These are phyloP conservation scores for Scopus umbretta DNA, from an alignment of 2,113 vertebrate genomes.

Conservation along the genomic window DNA sequence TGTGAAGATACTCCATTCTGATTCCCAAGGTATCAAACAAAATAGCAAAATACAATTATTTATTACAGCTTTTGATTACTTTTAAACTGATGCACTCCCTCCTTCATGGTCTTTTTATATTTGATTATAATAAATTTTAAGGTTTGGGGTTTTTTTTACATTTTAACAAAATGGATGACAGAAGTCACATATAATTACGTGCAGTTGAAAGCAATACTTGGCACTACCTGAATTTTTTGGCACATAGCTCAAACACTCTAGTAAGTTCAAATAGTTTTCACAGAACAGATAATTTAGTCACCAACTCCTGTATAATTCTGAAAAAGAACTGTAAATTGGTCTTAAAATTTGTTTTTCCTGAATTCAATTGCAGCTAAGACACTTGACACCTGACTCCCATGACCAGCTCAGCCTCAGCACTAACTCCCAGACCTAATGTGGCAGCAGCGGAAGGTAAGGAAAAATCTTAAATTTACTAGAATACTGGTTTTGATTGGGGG, in stretches of 20 bases:
- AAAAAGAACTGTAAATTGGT: neutral
- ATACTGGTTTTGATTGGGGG: neutral
- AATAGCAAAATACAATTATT: neutral
- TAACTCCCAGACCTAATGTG: neutral
- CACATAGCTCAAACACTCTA: neutral
- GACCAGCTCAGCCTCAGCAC: neutral
- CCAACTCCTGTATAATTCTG: neutral
- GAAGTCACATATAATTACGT: neutral
- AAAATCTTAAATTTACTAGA: neutral
- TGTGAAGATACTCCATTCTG: neutral
- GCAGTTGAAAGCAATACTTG: neutral
- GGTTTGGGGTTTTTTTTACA: neutral
- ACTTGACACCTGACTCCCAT: neutral
- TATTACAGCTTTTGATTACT: neutral
- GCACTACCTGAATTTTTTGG: neutral
- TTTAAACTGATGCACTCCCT: neutral
- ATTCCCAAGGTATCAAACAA: neutral
- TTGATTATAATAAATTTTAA: neutral
- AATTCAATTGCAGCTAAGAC: neutral
- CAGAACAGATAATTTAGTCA: neutral
- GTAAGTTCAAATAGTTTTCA: neutral
- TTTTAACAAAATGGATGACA: neutral
- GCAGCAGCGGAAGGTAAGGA: neutral
- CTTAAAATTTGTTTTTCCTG: slow-evolving; percentile 6
- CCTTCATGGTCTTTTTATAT: neutral